Percentiles rank a stretch among this genome's conserved stretches.
Evolutionary conservation across 1,140 invertebrate species (phyloP).

Genomic region (Gryllus bimaculatus): DNA sequence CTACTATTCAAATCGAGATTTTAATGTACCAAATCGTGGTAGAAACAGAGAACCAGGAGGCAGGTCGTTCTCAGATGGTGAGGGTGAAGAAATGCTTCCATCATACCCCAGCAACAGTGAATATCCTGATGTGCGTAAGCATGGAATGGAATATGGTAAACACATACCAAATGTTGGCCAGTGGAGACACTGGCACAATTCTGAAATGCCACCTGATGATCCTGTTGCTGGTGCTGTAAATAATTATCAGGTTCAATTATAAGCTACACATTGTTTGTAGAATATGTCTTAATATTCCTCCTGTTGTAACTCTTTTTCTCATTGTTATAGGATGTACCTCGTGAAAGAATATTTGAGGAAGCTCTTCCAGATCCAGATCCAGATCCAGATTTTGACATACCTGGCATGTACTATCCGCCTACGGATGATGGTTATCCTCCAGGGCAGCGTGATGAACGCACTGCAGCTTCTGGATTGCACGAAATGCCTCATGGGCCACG

Average conservation of each 20-base stretch:
- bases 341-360: not conserved
- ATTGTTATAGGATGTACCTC: not conserved
- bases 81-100: slow-evolving; percentile 3
- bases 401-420: not conserved
- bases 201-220: not conserved
- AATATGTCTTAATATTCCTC: not conserved
- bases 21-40: not conserved
- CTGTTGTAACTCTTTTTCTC: too few relatives aligned
- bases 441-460: not conserved
- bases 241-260: not conserved
- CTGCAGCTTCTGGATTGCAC: not conserved
- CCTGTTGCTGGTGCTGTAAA: not conserved
- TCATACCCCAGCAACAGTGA: not conserved
- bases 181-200: not conserved
- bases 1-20: not conserved
- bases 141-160: not conserved
- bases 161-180: not conserved
- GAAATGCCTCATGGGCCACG: not conserved
- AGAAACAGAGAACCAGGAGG: not conserved
- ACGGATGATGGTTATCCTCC: not conserved
- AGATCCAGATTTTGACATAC: not conserved
- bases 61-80: not conserved
- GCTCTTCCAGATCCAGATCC: not conserved
- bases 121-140: slow-evolving; percentile 11
- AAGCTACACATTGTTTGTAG: not conserved